Base-by-base conservation (phyloP, 1,140 invertebrate species). In the Oppia nitens region DNA sequence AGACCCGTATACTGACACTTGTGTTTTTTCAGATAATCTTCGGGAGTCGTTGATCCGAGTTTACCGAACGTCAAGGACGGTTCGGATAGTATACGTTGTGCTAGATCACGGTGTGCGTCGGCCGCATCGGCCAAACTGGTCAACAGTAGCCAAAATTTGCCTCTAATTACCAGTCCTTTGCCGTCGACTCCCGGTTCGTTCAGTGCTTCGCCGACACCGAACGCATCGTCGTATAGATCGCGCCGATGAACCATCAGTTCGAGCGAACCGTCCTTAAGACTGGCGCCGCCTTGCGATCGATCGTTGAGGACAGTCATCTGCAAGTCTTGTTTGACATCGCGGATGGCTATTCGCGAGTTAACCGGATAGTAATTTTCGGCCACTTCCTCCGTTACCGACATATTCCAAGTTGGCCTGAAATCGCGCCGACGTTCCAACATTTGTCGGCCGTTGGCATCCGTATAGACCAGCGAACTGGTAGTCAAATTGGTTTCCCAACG, bases 311-410 rank as follows among this genome's bases (percentile, higher is more conserved):
- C 83, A 0, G 77, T 70, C 45, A 78, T 63, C 64, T 68, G 74
- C 32, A 63, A n/a, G 21, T 29, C 23, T 25, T 47, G 3, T 3
- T 40, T 29, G 25, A 57, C 59, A 45, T 63, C 62, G 17, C 45
- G 24, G 0, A 63, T 14, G 17, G 14, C 17, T 20, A 96, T 90
- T 59, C 84, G 78, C 3, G 83, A 83, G n/a, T 87, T 92, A 0
- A 97, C 77, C 0, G 94, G 94, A 71, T 91, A 96, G 71, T 94
- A 97, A 71, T 98, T 98, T 2, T 83, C 85, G 40, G 87, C 73
- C 0, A 88, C 72, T 17, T 76, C 76, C 70, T 84, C 82, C 17
- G 73, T 73, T 53, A 76, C 69, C 56, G 75, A 71, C 32, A 79
- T 70, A 3, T 71, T 74, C 81, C 81, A 96, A 1, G 83, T 83